Percentiles rank a stretch among this genome's conserved stretches.
phyloP scores from a whole-genome alignment of 2,888 invertebrate genomes.

The Drosophila villosipedis region DNA sequence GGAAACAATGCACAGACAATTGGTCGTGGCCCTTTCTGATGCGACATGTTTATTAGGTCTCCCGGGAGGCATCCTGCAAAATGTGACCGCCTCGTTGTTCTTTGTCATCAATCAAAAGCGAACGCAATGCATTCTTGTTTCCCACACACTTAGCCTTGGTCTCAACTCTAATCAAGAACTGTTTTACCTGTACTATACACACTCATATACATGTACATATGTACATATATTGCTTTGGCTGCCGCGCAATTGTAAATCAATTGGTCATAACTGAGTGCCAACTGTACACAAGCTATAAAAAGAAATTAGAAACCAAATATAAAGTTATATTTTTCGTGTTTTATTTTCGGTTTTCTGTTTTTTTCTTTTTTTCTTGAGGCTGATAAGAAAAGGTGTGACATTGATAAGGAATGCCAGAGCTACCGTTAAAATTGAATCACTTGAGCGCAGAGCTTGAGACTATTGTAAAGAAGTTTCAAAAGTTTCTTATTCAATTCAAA shows the following conservation, averaged over 20 bases:
- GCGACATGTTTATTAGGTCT: constrained; percentile 77
- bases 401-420: constrained; percentile 55
- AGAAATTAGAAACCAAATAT: constrained; percentile 52
- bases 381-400: constrained; percentile 66
- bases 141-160: constrained; percentile 53
- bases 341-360: background rate
- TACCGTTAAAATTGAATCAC: constrained; percentile 71
- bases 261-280: constrained; percentile 45
- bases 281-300: constrained; percentile 57
- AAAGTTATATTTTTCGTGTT: background rate
- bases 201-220: background rate
- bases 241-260: constrained; percentile 64
- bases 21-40: constrained; percentile 23
- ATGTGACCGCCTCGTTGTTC: constrained; percentile 11
- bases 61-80: constrained; percentile 54
- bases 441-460: constrained; percentile 44
- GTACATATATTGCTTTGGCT: constrained; percentile 28
- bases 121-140: constrained; percentile 41
- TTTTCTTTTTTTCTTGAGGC: constrained; percentile 9
- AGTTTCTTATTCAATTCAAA: constrained; percentile 29
- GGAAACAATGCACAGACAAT: constrained; percentile 40
- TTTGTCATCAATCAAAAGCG: constrained; percentile 55
- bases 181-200: constrained; percentile 4
- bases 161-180: constrained; percentile 40
- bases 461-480: constrained; percentile 26